Evolutionary conservation across 2,113 vertebrate species (phyloP).

Genomic region (Synodontis membranacea): DNA sequence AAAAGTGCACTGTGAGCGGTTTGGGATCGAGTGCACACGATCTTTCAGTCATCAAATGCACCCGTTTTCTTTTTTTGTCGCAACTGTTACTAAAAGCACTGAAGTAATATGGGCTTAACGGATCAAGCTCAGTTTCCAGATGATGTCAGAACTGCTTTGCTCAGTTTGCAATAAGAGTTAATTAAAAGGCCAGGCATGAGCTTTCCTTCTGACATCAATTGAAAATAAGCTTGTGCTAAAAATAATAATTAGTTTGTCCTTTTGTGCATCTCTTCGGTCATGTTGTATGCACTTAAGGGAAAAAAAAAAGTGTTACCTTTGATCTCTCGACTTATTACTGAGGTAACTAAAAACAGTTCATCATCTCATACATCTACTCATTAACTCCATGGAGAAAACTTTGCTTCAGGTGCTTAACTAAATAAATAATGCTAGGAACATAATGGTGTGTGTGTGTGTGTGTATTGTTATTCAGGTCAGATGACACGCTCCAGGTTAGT

Average conservation of each 20-base stretch:
- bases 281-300: neutral
- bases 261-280: neutral
- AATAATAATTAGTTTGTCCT: neutral
- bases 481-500: slow-evolving; percentile 80
- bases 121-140: neutral
- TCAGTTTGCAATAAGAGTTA: slow-evolving; percentile 4
- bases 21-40: no score
- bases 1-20: neutral
- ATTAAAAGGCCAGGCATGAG: neutral
- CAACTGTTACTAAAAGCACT: neutral
- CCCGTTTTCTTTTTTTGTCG: neutral
- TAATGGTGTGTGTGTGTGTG: slow-evolving; percentile 20
- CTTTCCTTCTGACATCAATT: neutral
- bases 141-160: neutral
- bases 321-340: slow-evolving; percentile 34
- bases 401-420: slow-evolving; percentile 29
- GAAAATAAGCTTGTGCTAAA: neutral
- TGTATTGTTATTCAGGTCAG: slow-evolving; percentile 72
- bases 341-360: slow-evolving; percentile 51
- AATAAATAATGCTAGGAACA: slow-evolving; percentile 6
- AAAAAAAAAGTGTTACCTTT: slow-evolving; percentile 20
- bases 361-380: slow-evolving; percentile 40
- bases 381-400: slow-evolving; percentile 27
- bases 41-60: no score
- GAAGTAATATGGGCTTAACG: neutral